Percentiles rank a stretch among this genome's conserved stretches.
These are phyloP conservation scores for Heteropelma amictum DNA, from an alignment of 2,888 invertebrate species.

Conservation along the genomic window DNA sequence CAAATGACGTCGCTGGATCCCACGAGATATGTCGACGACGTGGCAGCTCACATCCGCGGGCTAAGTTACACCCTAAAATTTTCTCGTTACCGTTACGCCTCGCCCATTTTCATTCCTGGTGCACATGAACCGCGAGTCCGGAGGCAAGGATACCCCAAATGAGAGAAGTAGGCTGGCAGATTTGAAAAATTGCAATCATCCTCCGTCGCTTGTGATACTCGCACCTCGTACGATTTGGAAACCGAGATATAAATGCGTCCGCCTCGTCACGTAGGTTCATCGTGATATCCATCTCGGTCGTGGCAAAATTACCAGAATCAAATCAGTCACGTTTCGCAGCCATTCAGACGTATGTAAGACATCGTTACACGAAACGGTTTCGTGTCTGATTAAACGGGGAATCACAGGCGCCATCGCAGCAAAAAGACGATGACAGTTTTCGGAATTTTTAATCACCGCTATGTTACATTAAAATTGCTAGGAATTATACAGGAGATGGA, in stretches of 20 bases:
- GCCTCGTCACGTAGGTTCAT: not conserved
- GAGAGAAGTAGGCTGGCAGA: not conserved
- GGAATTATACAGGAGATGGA: too few species aligned
- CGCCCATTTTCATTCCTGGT: not conserved
- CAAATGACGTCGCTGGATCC: conserved; percentile 39
- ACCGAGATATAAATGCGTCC: not conserved
- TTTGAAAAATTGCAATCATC: conserved; percentile 3
- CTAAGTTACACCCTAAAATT: conserved; percentile 31
- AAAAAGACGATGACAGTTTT: too few species aligned
- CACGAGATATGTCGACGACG: conserved; percentile 28
- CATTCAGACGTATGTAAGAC: not conserved
- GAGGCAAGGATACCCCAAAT: not conserved
- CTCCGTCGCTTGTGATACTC: conserved; percentile 11
- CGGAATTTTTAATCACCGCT: too few species aligned
- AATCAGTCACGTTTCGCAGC: not conserved
- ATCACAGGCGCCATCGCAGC: too few species aligned
- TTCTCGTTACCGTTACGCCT: conserved; percentile 17
- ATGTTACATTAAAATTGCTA: too few species aligned
- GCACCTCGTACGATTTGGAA: not conserved
- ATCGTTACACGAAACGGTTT: too few species aligned
- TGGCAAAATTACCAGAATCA: not conserved
- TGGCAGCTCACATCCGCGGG: conserved; percentile 20
- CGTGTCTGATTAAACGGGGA: too few species aligned
- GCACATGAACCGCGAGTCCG: conserved; percentile 3
- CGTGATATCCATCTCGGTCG: not conserved